Conservation (phyloP, 2,113 vertebrate species). For the Elachura formosa region DNA sequence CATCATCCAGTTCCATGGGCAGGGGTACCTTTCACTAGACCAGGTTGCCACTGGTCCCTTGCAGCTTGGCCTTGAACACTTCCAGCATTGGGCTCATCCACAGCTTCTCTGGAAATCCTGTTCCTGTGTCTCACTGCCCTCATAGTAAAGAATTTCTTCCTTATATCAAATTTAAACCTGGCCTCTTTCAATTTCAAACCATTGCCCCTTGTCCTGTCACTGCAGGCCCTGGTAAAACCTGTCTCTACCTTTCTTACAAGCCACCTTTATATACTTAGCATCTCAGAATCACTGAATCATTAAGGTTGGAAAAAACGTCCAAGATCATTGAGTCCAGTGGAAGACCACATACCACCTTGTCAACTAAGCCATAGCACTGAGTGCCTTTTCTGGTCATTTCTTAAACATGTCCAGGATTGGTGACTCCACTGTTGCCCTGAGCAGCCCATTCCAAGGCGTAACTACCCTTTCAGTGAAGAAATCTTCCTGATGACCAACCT, state of each 20-base stretch:
- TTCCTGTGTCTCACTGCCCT: neutral
- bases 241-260: neutral
- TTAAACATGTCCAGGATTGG: neutral
- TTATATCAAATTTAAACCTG: neutral
- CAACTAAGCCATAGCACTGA: neutral
- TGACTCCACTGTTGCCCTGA: neutral
- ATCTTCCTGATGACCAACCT: neutral
- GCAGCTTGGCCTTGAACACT: neutral
- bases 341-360: neutral
- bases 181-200: neutral
- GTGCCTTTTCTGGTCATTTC: neutral
- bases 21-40: neutral
- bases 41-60: neutral
- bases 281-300: neutral
- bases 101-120: neutral
- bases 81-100: neutral
- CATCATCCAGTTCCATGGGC: neutral
- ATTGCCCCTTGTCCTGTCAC: neutral
- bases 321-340: fast-evolving
- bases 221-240: neutral
- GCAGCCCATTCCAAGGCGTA: neutral
- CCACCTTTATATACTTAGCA: neutral
- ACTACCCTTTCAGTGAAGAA: neutral
- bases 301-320: neutral
- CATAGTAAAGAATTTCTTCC: neutral